Evolutionary conservation across 2,888 invertebrate genomes (phyloP), one percentile per base, ranked within the genome.

Genomic region (Cerastis rubricosa): DNA sequence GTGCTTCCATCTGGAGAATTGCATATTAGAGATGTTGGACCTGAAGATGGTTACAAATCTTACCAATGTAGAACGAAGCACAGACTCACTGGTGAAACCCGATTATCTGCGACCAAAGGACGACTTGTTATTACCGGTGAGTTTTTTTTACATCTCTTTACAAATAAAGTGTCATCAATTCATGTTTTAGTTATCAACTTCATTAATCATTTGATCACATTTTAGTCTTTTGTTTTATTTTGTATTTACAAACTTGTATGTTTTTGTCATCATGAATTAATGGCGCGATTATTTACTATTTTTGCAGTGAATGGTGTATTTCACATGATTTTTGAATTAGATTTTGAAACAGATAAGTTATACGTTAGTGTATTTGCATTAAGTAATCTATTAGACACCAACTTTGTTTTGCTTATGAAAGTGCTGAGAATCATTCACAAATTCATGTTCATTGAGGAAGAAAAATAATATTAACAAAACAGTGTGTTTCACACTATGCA

Each of bases 31-130:
- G 99, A 99, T 97, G 99, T 99, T 82, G 98, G 98, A 94, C 99
- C 99, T 84, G 99, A 99, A 94, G 99, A 99, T 95, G 99, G 99
- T 84, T 98, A 98, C 96, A 99, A 99, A 96, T 98, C 98, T 81
- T 99, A 99, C 94, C 99, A 99, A 95, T 99, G 99, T 94, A 98
- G 99, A 89, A 99, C 99, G 79, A 99, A 99, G 94, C 99, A 99
- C 94, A 97, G 99, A 91, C 97, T 99, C 74, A 99, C 99, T 88
- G 99, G 99, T 87, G 99, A 99, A 97, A 99, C 99, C 76, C 97
- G 99, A 93, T 97, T 99, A 88, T 99, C 99, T 90, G 99, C 99
- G 74, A 99, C 99, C 78, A 99, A 99, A 94, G 99, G 99, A 95
- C 97, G 99, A 92, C 97, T 99, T 90, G 99, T 99, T 96, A 99